Evolutionary conservation across 1,140 invertebrate genomes (phyloP).

Genomic region (Goniozus legneri): DNA sequence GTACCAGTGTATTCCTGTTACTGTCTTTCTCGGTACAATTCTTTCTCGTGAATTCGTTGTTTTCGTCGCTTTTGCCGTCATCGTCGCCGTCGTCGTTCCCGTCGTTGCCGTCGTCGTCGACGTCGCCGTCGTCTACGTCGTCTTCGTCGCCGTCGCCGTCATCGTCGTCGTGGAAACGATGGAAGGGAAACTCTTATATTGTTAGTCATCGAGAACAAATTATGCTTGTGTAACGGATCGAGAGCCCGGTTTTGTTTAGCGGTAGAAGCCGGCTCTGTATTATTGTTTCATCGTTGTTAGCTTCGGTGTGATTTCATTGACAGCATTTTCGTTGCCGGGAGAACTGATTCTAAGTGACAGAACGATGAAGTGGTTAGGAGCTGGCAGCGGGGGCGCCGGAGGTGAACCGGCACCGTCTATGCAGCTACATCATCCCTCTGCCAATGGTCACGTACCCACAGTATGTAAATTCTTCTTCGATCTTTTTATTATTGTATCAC

Average conservation of each 20-base stretch:
- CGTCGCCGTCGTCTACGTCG: conserved; percentile 7
- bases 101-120: conserved; percentile 5
- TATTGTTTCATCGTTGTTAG: not conserved
- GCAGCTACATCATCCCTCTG: conserved; percentile 50
- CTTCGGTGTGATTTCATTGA: not conserved
- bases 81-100: conserved; percentile 26
- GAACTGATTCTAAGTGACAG: conserved; percentile 27
- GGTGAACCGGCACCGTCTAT: conserved; percentile 53
- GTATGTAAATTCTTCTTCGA: conserved; percentile 30
- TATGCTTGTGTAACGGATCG: conserved; percentile 20
- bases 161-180: conserved; percentile 19
- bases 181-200: not conserved
- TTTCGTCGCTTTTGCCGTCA: no score
- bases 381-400: conserved; percentile 45
- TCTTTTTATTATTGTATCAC: no score
- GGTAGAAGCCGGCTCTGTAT: conserved; percentile 1
- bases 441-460: conserved; percentile 50
- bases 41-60: no score
- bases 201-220: not conserved
- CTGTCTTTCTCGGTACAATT: no score
- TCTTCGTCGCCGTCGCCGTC: not conserved
- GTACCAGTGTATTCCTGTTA: no score
- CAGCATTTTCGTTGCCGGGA: conserved; percentile 5
- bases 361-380: conserved; percentile 52
- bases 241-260: conserved; percentile 14